Percentiles rank a stretch among this genome's conserved stretches.
Conservation (phyloP, 2,888 invertebrate genomes). For the Apoda limacodes region DNA sequence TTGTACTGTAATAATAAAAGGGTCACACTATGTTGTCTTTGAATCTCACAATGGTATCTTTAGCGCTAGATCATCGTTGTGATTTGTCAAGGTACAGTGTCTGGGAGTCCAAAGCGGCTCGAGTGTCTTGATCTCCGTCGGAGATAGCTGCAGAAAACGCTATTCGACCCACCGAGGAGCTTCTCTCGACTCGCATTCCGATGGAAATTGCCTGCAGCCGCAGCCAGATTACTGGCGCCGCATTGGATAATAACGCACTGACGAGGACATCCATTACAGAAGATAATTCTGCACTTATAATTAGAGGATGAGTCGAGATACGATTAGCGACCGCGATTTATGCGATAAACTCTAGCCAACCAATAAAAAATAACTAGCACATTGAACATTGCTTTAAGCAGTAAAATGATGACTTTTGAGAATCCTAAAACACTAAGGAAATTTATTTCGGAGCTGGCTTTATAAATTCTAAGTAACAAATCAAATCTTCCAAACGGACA, state of each 20-base stretch:
- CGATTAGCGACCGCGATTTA: constrained; percentile 30
- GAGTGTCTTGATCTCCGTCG: constrained; percentile 28
- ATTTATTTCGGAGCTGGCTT: too few relatives aligned
- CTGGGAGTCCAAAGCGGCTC: constrained; percentile 16
- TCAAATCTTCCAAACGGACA: constrained; percentile 39
- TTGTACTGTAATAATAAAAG: constrained; percentile 8
- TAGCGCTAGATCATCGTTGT: constrained; percentile 9
- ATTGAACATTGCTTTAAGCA: too few relatives aligned
- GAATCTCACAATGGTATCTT: constrained; percentile 3
- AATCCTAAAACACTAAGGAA: too few relatives aligned
- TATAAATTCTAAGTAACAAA: constrained; percentile 26
- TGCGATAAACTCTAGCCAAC: constrained; percentile 29
- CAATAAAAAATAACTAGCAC: constrained; percentile 35
- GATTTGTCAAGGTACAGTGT: constrained; percentile 40
- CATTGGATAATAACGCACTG: constrained; percentile 50
- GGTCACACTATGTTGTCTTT: constrained; percentile 16
- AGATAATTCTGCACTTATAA: constrained; percentile 54
- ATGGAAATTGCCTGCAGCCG: constrained; percentile 47
- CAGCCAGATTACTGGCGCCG: constrained; percentile 51
- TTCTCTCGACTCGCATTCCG: constrained; percentile 40
- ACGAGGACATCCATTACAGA: constrained; percentile 56
- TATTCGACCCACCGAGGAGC: constrained; percentile 39
- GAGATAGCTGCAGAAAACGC: constrained; percentile 48
- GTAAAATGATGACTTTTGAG: too few relatives aligned
- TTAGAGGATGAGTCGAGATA: constrained; percentile 50